Evolutionary conservation across 2,113 vertebrate species (phyloP), one percentile per base, ranked within the genome.

Genomic region (Sinocyclocheilus rhinocerous): DNA sequence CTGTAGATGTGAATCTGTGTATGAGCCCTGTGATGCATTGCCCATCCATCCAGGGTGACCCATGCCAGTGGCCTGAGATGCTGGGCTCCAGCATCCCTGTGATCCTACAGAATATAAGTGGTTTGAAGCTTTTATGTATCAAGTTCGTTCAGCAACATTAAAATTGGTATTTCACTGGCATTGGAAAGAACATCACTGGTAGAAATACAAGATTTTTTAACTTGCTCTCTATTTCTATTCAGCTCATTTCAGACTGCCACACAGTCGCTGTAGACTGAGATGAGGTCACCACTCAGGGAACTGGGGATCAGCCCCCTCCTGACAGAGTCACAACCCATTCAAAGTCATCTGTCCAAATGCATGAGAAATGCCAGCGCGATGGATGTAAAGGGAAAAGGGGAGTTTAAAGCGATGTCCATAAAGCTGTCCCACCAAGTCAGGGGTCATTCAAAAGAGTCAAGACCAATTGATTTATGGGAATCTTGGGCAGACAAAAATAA

Each of bases 391-490:
- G 77, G 61, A 76, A 63, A 48, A 29, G 67, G 26, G 22, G 33
- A 81, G 42, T 39, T 50, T n/a, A 85, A 76, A 13, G 81, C n/a
- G 55, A 55, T 61, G 10, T 45, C 70, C 20, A 82, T 82, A 52
- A 45, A 59, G 61, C 39, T 67, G 42, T 59, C 55, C 77, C 65
- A 48, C 7, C 61, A 65, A 24, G 77, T 57, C 36, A 76, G 42
- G 50, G 76, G 80, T 61, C 79, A 55, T 61, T 59, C 70, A 61
- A 45, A 52, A 13, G 12, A 84, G 84, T 88, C 80, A 80, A 20
- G 75, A 42, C 16, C 42, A 42, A 90, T 88, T 81, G 61, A 83
- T 85, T 55, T 76, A 7, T 7, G 15, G 48, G 75, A 85, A 82
- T 83, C 36, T 69, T 18, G 20, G 24, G 11, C 20, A 45, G n/a